Evolutionary conservation across 1,140 invertebrate species (phyloP).

Genomic region (Eufriesea mexicana): DNA sequence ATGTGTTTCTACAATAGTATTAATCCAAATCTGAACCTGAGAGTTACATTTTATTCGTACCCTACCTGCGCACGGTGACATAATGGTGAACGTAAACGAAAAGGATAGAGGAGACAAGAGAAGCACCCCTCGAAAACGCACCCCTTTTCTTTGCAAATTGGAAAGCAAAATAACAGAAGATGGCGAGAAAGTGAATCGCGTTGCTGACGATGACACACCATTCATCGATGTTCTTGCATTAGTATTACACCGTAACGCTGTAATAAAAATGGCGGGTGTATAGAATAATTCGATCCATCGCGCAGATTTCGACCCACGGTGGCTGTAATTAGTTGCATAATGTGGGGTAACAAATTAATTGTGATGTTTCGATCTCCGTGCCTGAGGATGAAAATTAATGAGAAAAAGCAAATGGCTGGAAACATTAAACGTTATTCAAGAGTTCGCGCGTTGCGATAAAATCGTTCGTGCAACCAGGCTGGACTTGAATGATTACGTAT

Average conservation of each 20-base stretch:
- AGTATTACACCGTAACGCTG: not conserved
- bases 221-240: not conserved
- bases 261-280: not conserved
- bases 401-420: not conserved
- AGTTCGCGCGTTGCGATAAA: not conserved
- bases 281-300: not conserved
- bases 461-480: not conserved
- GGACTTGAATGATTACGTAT: not conserved
- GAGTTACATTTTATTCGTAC: too few species aligned
- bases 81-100: too few species aligned
- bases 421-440: conserved; percentile 11
- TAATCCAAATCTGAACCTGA: too few species aligned
- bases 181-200: too few species aligned
- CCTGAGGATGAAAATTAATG: conserved; percentile 6
- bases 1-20: too few species aligned
- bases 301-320: not conserved
- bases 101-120: too few species aligned
- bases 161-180: not conserved
- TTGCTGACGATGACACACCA: not conserved
- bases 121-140: too few species aligned
- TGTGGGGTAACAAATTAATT: not conserved
- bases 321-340: not conserved
- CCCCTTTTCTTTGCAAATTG: not conserved
- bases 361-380: not conserved
- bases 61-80: too few species aligned